phyloP scores from a whole-genome alignment of 1,140 invertebrate genomes.

The Apocrypta bakeri region DNA sequence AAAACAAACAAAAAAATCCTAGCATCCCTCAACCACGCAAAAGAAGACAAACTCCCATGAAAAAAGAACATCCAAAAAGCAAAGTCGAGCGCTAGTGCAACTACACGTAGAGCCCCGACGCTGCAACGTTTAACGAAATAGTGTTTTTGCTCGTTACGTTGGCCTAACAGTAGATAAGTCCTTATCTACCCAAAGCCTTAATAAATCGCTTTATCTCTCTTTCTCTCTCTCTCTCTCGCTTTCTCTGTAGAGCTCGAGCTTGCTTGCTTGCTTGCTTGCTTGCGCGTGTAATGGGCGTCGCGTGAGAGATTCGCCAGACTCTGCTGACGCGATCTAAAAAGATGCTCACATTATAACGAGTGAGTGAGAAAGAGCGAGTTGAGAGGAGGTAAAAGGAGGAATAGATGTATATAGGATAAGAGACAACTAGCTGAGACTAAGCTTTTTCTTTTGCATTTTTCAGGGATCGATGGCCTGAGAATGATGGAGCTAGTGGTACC shows the following conservation, averaged over 20 bases:
- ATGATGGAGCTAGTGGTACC: conserved; percentile 81
- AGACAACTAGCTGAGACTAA: background rate
- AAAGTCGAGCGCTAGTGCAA: background rate
- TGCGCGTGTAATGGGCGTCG: conserved; percentile 40
- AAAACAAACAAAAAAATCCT: background rate
- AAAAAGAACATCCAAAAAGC: conserved; percentile 9
- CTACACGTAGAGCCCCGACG: no score
- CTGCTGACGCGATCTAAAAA: conserved; percentile 50
- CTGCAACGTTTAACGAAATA: conserved; percentile 34
- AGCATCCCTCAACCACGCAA: background rate
- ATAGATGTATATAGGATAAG: background rate
- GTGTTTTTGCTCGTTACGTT: conserved; percentile 44
- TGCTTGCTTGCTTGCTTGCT: background rate
- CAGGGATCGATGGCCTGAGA: conserved; percentile 70
- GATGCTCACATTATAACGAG: conserved; percentile 22
- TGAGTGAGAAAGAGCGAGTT: conserved; percentile 11
- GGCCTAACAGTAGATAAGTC: conserved; percentile 41
- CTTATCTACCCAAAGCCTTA: conserved; percentile 49
- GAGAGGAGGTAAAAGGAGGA: background rate
- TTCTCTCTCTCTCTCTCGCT: conserved; percentile 35
- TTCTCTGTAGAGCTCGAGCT: background rate
- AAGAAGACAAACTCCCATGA: background rate
- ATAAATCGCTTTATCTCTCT: conserved; percentile 51
- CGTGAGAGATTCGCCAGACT: conserved; percentile 50
- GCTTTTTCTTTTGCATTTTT: conserved; percentile 19